phyloP scores from a whole-genome alignment of 1,140 invertebrate species.

The Halesus radiatus region DNA sequence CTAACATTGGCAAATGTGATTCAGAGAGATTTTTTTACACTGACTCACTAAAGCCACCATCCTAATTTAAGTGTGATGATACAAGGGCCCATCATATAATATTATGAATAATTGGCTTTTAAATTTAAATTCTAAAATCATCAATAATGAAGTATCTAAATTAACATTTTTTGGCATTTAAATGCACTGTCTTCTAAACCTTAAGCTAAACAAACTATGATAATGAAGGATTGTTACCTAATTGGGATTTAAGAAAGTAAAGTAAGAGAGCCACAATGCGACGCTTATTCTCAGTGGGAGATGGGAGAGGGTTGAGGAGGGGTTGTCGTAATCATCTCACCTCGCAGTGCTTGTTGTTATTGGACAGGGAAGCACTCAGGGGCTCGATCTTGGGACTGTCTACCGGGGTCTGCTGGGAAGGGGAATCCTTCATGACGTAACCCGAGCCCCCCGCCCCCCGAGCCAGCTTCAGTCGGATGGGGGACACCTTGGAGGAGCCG shows the following conservation, averaged over 20 bases:
- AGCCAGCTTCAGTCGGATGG: conserved; percentile 86
- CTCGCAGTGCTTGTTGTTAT: conserved; percentile 84
- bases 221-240: conserved; percentile 10
- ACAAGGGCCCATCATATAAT: neutral
- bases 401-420: conserved; percentile 44
- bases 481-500: conserved; percentile 77
- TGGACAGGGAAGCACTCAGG: conserved; percentile 61
- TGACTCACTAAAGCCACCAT: conserved; percentile 9
- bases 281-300: conserved; percentile 16
- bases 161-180: conserved; percentile 23
- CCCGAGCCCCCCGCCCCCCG: conserved; percentile 81
- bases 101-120: conserved; percentile 33
- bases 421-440: conserved; percentile 73
- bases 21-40: conserved; percentile 9
- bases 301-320: too few relatives aligned
- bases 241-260: neutral
- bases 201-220: neutral
- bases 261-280: conserved; percentile 36
- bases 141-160: conserved; percentile 7
- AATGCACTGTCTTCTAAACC: neutral
- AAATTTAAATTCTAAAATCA: conserved; percentile 19
- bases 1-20: conserved; percentile 34
- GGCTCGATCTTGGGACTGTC: conserved; percentile 59
- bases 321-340: conserved; percentile 82
- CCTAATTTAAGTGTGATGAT: conserved; percentile 10